Evolutionary conservation across 2,113 vertebrate species (phyloP).

Genomic region (Callorhinus ursinus): DNA sequence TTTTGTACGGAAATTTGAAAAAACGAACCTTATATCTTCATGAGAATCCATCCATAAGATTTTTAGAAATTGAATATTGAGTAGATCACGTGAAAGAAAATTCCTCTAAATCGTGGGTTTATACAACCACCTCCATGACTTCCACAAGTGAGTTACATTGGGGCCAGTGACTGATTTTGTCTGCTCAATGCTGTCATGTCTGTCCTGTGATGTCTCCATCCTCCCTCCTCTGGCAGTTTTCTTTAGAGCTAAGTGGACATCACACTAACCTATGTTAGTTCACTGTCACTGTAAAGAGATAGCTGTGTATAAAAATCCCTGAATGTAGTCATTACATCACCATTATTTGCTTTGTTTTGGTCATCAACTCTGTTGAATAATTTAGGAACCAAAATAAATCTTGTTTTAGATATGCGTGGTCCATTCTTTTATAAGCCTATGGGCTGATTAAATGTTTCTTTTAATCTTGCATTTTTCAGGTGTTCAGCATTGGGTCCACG

Average conservation of each 20-base stretch:
- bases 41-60: neutral
- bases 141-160: accelerated
- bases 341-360: neutral
- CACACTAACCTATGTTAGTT: neutral
- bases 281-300: neutral
- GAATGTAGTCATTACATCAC: accelerated
- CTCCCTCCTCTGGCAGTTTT: neutral
- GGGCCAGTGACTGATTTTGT: neutral
- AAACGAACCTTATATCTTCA: neutral
- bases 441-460: neutral
- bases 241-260: neutral
- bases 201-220: accelerated
- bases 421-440: neutral
- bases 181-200: accelerated
- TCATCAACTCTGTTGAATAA: neutral
- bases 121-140: accelerated
- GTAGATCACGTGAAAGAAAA: neutral
- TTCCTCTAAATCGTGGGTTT: neutral
- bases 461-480: neutral
- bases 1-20: neutral
- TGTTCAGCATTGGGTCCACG: neutral
- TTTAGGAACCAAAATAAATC: neutral
- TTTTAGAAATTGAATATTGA: neutral
- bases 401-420: neutral
- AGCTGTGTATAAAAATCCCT: neutral